These are phyloP conservation scores for Hemiscyllium ocellatum DNA, from an alignment of 2,113 vertebrate genomes.

Conservation along the genomic window DNA sequence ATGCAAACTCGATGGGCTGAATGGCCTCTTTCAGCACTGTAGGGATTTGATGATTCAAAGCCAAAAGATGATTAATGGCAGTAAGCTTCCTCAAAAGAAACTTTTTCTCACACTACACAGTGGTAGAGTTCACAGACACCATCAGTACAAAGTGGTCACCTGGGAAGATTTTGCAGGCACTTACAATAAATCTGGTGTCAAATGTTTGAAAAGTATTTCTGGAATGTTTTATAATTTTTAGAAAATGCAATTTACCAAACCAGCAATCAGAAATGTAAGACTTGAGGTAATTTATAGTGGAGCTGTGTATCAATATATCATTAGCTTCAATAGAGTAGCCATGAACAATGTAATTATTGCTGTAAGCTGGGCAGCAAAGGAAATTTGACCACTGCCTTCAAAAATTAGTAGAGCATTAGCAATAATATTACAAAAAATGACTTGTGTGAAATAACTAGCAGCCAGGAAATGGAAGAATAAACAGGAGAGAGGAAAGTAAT, in stretches of 20 bases:
- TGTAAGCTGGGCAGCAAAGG: background rate
- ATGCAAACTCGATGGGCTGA: too few species aligned
- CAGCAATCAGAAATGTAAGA: background rate
- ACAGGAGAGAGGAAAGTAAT: background rate
- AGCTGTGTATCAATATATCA: background rate
- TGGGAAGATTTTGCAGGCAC: too few species aligned
- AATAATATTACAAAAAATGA: background rate
- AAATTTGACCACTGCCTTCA: background rate
- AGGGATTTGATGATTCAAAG: too few species aligned
- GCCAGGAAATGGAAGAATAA: background rate
- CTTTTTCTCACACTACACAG: too few species aligned
- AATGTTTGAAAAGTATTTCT: slow-evolving; percentile 3
- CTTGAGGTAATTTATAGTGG: background rate
- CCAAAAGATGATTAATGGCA: too few species aligned
- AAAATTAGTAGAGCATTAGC: background rate
- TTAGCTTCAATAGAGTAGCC: background rate
- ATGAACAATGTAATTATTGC: background rate
- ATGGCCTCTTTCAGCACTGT: too few species aligned
- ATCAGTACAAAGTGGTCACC: too few species aligned
- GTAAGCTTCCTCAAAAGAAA: too few species aligned
- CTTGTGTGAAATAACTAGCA: background rate
- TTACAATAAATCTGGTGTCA: background rate
- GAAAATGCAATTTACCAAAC: background rate
- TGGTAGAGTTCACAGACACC: too few species aligned
- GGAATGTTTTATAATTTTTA: background rate